Conservation (phyloP, 2,888 invertebrate genomes). For the Xestia sexstrigata region DNA sequence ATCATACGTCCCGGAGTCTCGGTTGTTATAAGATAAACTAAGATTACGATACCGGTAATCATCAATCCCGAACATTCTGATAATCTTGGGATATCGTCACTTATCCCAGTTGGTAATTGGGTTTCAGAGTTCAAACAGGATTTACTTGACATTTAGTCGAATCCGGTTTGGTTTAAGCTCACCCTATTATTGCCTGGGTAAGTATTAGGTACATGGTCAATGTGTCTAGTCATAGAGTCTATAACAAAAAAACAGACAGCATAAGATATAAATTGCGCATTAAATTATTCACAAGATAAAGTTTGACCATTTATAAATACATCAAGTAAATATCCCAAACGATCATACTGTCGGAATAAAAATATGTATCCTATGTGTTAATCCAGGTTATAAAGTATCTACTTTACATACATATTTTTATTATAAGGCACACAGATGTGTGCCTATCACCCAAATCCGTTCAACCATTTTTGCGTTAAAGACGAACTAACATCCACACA, state of each 20-base stretch:
- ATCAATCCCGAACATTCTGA: conserved; percentile 31
- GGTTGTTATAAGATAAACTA: conserved; percentile 9
- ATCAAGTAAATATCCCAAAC: too few species aligned
- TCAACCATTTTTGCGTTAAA: too few species aligned
- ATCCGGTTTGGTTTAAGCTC: conserved; percentile 17
- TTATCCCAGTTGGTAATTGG: conserved; percentile 29
- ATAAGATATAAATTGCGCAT: not conserved
- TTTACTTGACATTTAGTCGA: conserved; percentile 26
- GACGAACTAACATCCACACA: too few species aligned
- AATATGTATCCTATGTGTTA: too few species aligned
- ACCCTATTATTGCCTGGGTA: not conserved
- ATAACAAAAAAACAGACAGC: not conserved
- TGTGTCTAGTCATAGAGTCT: not conserved
- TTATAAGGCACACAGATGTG: too few species aligned
- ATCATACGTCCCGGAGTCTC: too few species aligned
- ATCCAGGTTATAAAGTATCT: too few species aligned
- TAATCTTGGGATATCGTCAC: conserved; percentile 31
- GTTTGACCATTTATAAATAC: not conserved
- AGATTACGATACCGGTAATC: conserved; percentile 28
- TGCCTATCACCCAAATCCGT: too few species aligned
- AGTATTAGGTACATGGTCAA: not conserved
- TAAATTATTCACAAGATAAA: not conserved
- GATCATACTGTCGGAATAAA: too few species aligned
- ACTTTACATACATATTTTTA: too few species aligned
- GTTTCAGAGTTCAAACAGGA: conserved; percentile 21